Percentiles rank a stretch among this genome's conserved stretches.
Evolutionary conservation across 2,888 invertebrate genomes (phyloP).

Genomic region (Beris morrisii): DNA sequence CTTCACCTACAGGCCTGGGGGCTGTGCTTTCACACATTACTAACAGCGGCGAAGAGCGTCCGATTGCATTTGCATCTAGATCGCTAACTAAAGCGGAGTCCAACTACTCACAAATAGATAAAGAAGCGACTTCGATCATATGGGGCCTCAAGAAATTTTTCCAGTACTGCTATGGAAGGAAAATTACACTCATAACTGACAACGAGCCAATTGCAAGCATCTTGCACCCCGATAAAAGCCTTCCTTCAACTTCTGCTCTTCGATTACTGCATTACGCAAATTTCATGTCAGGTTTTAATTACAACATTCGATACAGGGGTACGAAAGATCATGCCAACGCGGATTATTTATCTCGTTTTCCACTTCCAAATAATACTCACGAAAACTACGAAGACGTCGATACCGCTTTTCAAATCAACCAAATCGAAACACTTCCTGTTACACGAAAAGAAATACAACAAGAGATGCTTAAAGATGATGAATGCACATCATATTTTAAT

Average conservation of each 20-base stretch:
- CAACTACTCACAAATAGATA: constrained; percentile 3
- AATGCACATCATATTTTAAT: background rate
- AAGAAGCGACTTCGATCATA: background rate
- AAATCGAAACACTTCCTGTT: constrained; percentile 25
- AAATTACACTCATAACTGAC: constrained; percentile 45
- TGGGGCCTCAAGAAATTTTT: background rate
- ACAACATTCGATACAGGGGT: constrained; percentile 31
- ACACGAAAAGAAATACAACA: constrained; percentile 20
- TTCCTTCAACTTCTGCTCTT: constrained; percentile 36
- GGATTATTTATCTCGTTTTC: constrained; percentile 33
- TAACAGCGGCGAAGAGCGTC: background rate
- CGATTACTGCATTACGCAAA: constrained; percentile 38
- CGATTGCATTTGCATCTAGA: background rate
- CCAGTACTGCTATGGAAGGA: background rate
- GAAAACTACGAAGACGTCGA: constrained; percentile 30
- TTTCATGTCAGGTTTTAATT: constrained; percentile 37
- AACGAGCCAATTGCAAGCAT: constrained; percentile 45
- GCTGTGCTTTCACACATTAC: background rate
- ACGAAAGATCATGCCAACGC: constrained; percentile 37
- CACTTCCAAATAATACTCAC: background rate
- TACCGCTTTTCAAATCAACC: constrained; percentile 27
- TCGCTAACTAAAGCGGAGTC: background rate
- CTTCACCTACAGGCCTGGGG: background rate
- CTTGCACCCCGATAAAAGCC: constrained; percentile 39
- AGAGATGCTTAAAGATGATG: constrained; percentile 12